Conservation (phyloP, 2,113 vertebrate species). For the Pterophyllum scalare region DNA sequence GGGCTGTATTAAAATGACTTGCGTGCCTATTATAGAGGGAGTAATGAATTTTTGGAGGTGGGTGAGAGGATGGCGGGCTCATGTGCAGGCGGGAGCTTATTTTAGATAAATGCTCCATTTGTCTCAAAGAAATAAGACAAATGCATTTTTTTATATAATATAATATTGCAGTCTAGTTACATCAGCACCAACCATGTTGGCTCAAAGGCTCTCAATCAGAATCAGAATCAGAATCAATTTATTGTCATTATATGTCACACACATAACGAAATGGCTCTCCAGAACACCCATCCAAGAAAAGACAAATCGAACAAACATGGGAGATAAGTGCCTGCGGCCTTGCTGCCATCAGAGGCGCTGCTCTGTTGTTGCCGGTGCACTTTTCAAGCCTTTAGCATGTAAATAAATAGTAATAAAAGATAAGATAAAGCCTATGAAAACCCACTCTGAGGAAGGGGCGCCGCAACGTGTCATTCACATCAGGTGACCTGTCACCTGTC, state of each 20-base stretch:
- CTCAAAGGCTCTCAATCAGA: no score
- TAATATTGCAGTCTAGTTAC: neutral
- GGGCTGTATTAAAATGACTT: neutral
- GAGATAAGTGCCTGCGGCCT: no score
- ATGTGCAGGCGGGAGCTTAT: neutral
- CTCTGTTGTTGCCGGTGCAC: neutral
- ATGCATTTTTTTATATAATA: neutral
- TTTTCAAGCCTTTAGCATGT: neutral
- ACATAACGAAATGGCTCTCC: no score
- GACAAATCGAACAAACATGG: no score
- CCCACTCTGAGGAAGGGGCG: neutral
- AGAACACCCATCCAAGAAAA: no score
- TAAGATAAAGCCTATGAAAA: neutral
- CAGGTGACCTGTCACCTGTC: neutral
- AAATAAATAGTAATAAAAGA: neutral
- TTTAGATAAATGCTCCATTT: neutral
- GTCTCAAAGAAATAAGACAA: neutral
- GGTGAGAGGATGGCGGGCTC: neutral
- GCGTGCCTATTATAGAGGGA: neutral
- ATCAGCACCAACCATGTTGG: neutral
- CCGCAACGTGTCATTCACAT: neutral
- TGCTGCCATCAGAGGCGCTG: no score
- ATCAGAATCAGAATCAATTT: no score
- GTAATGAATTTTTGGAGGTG: neutral
- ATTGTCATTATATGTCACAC: no score